Base-by-base conservation (phyloP, 2,113 vertebrate species). In the Entomyzon cyanotis region DNA sequence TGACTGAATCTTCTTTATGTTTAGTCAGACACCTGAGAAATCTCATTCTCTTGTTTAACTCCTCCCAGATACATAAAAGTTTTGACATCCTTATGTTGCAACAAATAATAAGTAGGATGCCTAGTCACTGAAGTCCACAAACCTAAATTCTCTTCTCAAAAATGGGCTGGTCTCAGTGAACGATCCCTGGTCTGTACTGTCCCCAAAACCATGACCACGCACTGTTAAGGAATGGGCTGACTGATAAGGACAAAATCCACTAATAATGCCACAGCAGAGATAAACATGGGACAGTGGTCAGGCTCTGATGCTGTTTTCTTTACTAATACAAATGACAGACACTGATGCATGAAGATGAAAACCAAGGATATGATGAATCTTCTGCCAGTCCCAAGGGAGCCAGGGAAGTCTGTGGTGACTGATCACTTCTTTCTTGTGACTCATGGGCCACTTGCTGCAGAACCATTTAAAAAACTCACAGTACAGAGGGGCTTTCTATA, bases 401-500 rank as follows among this genome's bases (percentile, higher is more conserved):
- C 44, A 70, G 12, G n/a, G 35, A 94, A 86, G 46, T 39, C 63
- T 56, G 23, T 68, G 35, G 39, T 91, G 74, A 79, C 41, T 84
- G 85, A 67, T 87, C 59, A 41, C 82, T 89, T 92, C 42, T 53
- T 88, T 73, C 78, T 88, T 70, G 42, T 86, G 73, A 95, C 39
- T 96, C 89, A 92, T 13, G 47, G 35, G 21, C 12, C 42, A 50
- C 25, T 86, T 93, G 47, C 55, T 81, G 30, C 37, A 73, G 68
- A 86, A 70, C 9, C 22, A n/a, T 70, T 93, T 35, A 4, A 63
- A 74, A 84, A 77, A 16, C 15, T 68, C 84, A 49, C 12, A 74
- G n/a, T 17, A 18, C 28, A 65, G 50, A 68, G 11, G 41, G 60
- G 53, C 20, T 83, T 50, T 78, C 64, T 77, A 4, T 42, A 87